phyloP scores from a whole-genome alignment of 2,113 vertebrate species.

The Poeciliopsis retropinna region DNA sequence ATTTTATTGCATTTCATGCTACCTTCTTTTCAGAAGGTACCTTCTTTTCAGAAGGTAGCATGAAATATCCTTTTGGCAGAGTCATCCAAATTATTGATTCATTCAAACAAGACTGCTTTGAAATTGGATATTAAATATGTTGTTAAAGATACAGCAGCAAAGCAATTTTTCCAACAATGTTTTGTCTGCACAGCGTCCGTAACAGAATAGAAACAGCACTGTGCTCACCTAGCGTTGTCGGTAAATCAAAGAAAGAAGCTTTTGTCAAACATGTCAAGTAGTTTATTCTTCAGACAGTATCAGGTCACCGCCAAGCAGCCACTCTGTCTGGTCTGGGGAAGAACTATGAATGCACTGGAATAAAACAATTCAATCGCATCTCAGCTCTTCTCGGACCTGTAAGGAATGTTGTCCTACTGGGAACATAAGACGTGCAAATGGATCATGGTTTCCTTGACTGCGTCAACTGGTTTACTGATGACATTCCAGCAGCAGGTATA shows the following conservation, averaged over 20 bases:
- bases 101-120: constrained; percentile 14
- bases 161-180: too few relatives aligned
- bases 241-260: not conserved
- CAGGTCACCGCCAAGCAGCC: constrained; percentile 15
- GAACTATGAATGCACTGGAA: constrained; percentile 47
- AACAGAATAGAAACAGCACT: not conserved
- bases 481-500: constrained; percentile 32
- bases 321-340: constrained; percentile 45
- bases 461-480: constrained; percentile 10
- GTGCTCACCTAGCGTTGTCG: not conserved
- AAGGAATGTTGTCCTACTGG: constrained; percentile 57
- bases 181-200: not conserved
- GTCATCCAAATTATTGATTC: constrained; percentile 4
- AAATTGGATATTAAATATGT: too few relatives aligned
- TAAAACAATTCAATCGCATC: constrained; percentile 13
- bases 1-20: too few relatives aligned
- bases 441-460: constrained; percentile 16
- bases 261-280: constrained; percentile 15
- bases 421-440: constrained; percentile 10
- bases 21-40: too few relatives aligned
- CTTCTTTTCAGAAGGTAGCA: too few relatives aligned
- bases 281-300: constrained; percentile 9
- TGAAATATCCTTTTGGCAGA: constrained; percentile 18
- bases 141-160: too few relatives aligned
- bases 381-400: constrained; percentile 31